These are phyloP conservation scores for Babylonia areolata DNA, from an alignment of 1,140 invertebrate genomes.

Conservation along the genomic window DNA sequence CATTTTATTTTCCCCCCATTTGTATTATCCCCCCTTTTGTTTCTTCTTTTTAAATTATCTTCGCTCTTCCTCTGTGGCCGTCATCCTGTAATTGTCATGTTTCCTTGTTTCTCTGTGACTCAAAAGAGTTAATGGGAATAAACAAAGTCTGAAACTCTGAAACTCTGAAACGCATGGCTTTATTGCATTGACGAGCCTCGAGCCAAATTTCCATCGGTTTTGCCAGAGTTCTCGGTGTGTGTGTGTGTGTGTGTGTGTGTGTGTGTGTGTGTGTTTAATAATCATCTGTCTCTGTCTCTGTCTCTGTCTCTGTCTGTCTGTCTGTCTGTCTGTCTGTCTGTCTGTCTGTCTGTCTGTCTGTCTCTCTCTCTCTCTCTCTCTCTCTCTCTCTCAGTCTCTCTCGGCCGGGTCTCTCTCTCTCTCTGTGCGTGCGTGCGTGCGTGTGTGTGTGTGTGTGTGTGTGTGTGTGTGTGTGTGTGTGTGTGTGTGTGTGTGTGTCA, in stretches of 20 bases:
- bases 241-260: slow-evolving; percentile 16
- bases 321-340: not conserved
- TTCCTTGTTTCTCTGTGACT: too few relatives aligned
- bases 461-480: not conserved
- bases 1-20: too few relatives aligned
- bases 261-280: not conserved
- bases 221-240: not conserved
- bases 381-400: slow-evolving; percentile 9
- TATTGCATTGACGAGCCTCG: too few relatives aligned
- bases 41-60: too few relatives aligned
- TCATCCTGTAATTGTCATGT: too few relatives aligned
- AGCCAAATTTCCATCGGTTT: too few relatives aligned
- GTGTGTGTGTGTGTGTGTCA: slow-evolving; percentile 9
- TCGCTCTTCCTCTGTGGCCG: too few relatives aligned
- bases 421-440: too few relatives aligned
- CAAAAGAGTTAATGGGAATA: too few relatives aligned
- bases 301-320: not conserved
- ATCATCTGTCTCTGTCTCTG: not conserved
- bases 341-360: slow-evolving; percentile 9
- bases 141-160: too few relatives aligned
- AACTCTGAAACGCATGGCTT: too few relatives aligned
- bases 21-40: too few relatives aligned
- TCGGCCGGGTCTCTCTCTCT: not conserved
- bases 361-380: slow-evolving; percentile 19
- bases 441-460: not conserved